A percentile compares a stretch with the other conserved stretches of the same genome.
These are phyloP conservation scores for Heliopora coerulea DNA, from an alignment of 92 coral and sea anemone species.

Conservation along the genomic window DNA sequence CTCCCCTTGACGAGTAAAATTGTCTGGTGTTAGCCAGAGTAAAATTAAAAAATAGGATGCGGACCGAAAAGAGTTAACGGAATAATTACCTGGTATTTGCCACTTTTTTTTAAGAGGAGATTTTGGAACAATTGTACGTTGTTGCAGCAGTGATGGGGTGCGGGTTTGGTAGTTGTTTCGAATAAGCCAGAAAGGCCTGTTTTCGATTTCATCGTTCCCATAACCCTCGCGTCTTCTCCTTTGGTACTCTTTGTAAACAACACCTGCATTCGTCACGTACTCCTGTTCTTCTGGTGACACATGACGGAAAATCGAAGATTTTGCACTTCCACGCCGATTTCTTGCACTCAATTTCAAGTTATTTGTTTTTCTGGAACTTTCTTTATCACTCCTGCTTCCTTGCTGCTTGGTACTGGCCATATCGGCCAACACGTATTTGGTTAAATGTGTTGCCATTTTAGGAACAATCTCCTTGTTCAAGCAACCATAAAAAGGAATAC, in stretches of 20 bases:
- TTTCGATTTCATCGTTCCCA: conserved; percentile 35
- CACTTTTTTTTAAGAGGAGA: conserved; percentile 76
- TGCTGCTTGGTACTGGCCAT: conserved; percentile 8
- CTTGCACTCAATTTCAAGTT: too few relatives aligned
- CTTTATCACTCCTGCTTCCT: background rate
- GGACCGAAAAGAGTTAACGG: too few relatives aligned
- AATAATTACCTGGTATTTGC: conserved; percentile 89
- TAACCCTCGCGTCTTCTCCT: conserved; percentile 38
- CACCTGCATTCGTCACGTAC: background rate
- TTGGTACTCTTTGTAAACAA: background rate
- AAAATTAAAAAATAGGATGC: too few relatives aligned
- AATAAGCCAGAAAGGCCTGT: conserved; percentile 91
- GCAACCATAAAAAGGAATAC: conserved; percentile 72
- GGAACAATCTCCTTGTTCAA: conserved; percentile 86
- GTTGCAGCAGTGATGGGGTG: conserved; percentile 53
- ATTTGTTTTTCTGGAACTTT: too few relatives aligned
- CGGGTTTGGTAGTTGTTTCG: conserved; percentile 74
- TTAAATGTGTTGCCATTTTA: conserved; percentile 77
- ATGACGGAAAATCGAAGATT: conserved; percentile 20
- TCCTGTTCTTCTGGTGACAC: conserved; percentile 1
- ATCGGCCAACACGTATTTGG: conserved; percentile 83
- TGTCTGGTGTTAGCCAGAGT: too few relatives aligned
- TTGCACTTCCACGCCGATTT: background rate
- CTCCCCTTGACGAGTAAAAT: too few relatives aligned
- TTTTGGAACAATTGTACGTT: conserved; percentile 60